Conservation (phyloP, 2,113 vertebrate genomes). For the Brevimyrus niger region DNA sequence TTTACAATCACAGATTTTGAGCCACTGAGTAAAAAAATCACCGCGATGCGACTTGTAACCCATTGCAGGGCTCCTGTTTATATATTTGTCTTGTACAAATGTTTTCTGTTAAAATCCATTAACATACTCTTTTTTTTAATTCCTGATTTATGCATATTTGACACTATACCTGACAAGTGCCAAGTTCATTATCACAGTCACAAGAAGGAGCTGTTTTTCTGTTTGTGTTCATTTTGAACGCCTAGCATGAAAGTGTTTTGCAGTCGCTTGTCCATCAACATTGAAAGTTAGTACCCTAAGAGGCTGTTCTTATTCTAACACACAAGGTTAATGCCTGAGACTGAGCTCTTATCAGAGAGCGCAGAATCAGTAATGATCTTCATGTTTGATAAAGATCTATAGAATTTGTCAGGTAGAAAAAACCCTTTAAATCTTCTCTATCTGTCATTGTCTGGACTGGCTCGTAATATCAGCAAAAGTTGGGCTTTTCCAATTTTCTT, state of each 20-base stretch:
- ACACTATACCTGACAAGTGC: not conserved
- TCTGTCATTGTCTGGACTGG: conserved; percentile 10
- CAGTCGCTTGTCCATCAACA: not conserved
- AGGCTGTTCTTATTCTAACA: not conserved
- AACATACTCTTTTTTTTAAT: not conserved
- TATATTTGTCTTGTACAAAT: not conserved
- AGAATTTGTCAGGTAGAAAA: conserved; percentile 5
- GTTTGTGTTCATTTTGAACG: not conserved
- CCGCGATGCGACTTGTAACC: not conserved
- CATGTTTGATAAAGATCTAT: conserved; percentile 13
- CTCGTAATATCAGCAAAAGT: not conserved
- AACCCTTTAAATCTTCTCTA: conserved; percentile 12
- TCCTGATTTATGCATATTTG: not conserved
- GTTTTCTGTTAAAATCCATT: not conserved
- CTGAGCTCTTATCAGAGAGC: conserved; percentile 4
- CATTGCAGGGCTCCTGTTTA: not conserved
- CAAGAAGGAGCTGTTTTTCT: not conserved
- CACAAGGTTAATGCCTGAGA: conserved; percentile 6
- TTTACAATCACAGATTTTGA: not conserved
- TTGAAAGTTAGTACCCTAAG: not conserved
- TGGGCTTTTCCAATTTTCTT: conserved; percentile 12
- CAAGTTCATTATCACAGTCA: conserved; percentile 8
- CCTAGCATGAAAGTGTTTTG: not conserved
- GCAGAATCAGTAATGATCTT: conserved; percentile 11
- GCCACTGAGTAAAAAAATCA: not conserved